Evolutionary conservation across 1,140 invertebrate genomes (phyloP), one percentile per base, ranked within the genome.

Genomic region (Hylaeus anthracinus): DNA sequence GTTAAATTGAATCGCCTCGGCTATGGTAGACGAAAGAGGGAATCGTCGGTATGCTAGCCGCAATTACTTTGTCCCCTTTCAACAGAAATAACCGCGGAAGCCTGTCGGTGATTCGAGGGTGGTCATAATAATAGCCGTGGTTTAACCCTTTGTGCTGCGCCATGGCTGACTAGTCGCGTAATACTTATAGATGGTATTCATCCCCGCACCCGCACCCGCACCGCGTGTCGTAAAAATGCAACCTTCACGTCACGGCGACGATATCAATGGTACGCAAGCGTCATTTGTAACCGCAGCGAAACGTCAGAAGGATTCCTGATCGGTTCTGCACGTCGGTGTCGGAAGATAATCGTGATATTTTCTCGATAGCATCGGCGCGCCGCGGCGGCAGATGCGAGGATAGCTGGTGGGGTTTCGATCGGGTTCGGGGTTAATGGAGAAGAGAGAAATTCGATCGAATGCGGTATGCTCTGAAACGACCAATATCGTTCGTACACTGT

Each of bases 401-500:
- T 63, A n/a, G 14, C 39, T 37, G 12, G 41, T 45, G 26, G 48
- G 51, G 9, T 37, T 10, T 56, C 12, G 69, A 14, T 43, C 53
- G 51, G 9, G 9, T 51, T 53, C 15, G 41, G 70, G 45, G 78
- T 73, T 81, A 83, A 83, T 83, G 65, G 58, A 63, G 71, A 71
- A 65, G 72, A 85, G 58, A 72, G 65, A 39, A 63, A 80, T 82
- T 74, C 72, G 66, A 75, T 74, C 73, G 58, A 53, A 56, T 37
- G 65, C 71, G 75, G 74, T 69, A 56, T 63, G 48, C 53, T 55
- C 48, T 61, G 67, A 71, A 78, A 78, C 81, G 61, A 72, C 66
- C 85, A 82, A 84, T 81, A 78, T 77, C 65, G 74, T 80, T 65
- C 67, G 79, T 73, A 73, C 63, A 41, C 69, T 70, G 26, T 26